Percentiles rank a stretch among this genome's conserved stretches.
phyloP scores from a whole-genome alignment of 2,113 vertebrate species.

The Benitochromis conjunctus region DNA sequence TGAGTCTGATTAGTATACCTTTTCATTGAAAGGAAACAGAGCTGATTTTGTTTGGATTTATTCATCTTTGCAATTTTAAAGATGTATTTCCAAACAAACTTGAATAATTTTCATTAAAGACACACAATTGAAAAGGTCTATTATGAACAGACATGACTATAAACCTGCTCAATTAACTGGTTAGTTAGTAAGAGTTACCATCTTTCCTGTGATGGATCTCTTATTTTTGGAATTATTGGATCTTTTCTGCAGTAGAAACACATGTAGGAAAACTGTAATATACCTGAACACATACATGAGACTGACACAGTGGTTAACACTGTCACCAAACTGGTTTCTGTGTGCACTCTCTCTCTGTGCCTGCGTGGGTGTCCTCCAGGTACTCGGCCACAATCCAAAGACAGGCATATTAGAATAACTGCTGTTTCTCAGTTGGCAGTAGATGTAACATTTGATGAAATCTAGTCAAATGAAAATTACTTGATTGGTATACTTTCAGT shows the following conservation, averaged over 20 bases:
- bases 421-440: background rate
- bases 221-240: background rate
- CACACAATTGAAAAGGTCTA: background rate
- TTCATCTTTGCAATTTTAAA: background rate
- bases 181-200: background rate
- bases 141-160: background rate
- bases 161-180: background rate
- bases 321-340: background rate
- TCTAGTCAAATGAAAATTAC: background rate
- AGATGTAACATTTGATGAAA: fast-evolving
- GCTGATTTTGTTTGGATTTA: background rate
- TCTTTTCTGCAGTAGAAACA: background rate
- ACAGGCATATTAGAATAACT: background rate
- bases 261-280: background rate
- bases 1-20: background rate
- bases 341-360: background rate
- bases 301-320: background rate
- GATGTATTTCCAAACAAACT: background rate
- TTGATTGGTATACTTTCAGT: background rate
- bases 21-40: background rate
- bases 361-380: fast-evolving
- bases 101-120: background rate
- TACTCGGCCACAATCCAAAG: background rate
- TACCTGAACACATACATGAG: background rate
- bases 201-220: background rate